Conservation (phyloP, 2,888 invertebrate species). For the Meliscaeva auricollis region DNA sequence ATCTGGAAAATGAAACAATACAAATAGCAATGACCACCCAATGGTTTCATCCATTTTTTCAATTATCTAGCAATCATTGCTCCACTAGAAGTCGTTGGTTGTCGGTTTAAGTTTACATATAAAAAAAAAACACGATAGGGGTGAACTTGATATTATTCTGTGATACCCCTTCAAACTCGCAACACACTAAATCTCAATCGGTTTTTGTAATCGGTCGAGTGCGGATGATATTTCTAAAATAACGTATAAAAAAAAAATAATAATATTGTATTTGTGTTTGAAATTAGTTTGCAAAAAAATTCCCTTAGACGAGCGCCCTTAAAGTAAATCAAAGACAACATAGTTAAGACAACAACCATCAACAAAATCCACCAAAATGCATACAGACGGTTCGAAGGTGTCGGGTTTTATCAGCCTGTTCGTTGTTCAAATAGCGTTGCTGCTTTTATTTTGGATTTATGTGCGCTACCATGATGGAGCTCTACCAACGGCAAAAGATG, state of each 20-base stretch:
- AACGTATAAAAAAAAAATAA: background rate
- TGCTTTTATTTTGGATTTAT: slow-evolving; percentile 85
- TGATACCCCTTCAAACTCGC: slow-evolving; percentile 27
- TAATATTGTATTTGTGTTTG: background rate
- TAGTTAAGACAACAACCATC: slow-evolving; percentile 49
- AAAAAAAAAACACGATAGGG: slow-evolving; percentile 45
- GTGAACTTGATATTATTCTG: slow-evolving; percentile 26
- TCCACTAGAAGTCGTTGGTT: slow-evolving; percentile 4
- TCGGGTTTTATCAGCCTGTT: slow-evolving; percentile 84
- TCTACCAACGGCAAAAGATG: slow-evolving; percentile 78
- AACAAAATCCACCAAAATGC: slow-evolving; percentile 79
- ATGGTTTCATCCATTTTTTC: slow-evolving; percentile 59
- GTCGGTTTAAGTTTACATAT: background rate
- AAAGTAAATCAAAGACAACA: background rate
- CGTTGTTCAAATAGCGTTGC: slow-evolving; percentile 85
- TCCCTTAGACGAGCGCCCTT: background rate
- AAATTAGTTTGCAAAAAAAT: slow-evolving; percentile 16
- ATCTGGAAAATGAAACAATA: slow-evolving; percentile 4
- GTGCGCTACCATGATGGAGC: slow-evolving; percentile 84
- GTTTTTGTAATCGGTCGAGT: slow-evolving; percentile 63
- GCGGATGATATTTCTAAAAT: slow-evolving; percentile 41
- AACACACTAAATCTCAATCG: slow-evolving; percentile 62
- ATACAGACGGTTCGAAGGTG: slow-evolving; percentile 81
- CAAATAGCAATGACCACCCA: slow-evolving; percentile 24
- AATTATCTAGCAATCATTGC: slow-evolving; percentile 62